phyloP scores from a whole-genome alignment of 2,797 vertebrate species.

The Esox lucius region DNA sequence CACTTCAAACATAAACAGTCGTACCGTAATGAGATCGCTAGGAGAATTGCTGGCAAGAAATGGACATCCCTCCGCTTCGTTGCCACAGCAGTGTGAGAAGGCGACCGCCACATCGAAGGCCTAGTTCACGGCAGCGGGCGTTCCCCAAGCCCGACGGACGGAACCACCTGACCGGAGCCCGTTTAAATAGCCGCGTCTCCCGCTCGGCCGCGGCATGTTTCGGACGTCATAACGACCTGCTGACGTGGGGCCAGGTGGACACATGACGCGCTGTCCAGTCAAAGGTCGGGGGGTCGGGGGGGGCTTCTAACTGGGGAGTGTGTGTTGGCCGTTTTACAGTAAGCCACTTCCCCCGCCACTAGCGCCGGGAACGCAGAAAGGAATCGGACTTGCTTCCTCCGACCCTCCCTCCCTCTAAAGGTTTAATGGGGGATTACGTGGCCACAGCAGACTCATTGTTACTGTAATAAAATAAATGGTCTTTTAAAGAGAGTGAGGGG shows the following conservation, averaged over 20 bases:
- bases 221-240: no score
- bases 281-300: no score
- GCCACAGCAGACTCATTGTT: slow-evolving; percentile 7
- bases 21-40: not conserved
- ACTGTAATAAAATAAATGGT: slow-evolving; percentile 9
- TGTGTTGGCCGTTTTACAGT: not conserved
- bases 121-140: not conserved
- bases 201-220: no score
- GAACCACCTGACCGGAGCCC: no score
- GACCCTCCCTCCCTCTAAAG: not conserved
- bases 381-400: not conserved
- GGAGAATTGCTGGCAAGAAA: not conserved
- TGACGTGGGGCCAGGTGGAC: no score
- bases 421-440: slow-evolving; percentile 1
- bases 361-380: not conserved
- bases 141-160: no score
- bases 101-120: not conserved
- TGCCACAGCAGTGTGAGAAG: not conserved
- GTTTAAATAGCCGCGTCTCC: no score
- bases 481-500: not conserved
- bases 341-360: not conserved
- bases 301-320: not conserved
- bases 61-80: not conserved
- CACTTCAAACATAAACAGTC: not conserved
- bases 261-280: not conserved